Evolutionary conservation across 2,113 vertebrate species (phyloP).

Genomic region (Gadus macrocephalus): DNA sequence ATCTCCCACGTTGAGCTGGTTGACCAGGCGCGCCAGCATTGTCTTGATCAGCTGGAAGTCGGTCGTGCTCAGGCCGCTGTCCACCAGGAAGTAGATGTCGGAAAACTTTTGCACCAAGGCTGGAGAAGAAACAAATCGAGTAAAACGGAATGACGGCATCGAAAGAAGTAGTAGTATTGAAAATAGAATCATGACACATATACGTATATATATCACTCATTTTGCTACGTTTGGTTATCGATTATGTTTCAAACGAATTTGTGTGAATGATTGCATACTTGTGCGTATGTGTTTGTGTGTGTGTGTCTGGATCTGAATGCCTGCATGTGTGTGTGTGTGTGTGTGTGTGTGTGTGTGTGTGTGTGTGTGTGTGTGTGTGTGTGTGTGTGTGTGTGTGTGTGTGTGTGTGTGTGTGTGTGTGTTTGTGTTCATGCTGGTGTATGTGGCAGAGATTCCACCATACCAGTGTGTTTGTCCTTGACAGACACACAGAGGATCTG

Average conservation of each 20-base stretch:
- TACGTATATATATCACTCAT: no score
- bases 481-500: slow-evolving; percentile 67
- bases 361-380: slow-evolving; percentile 1
- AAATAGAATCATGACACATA: no score
- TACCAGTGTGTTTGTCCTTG: slow-evolving; percentile 65
- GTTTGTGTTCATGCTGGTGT: not conserved
- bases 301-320: not conserved
- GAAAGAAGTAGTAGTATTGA: not conserved
- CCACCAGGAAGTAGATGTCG: slow-evolving; percentile 81
- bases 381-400: not conserved
- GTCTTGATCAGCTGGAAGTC: slow-evolving; percentile 54
- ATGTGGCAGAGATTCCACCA: slow-evolving; percentile 27
- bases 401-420: slow-evolving; percentile 2
- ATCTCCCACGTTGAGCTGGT: slow-evolving; percentile 65
- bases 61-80: slow-evolving; percentile 50
- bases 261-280: not conserved
- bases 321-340: not conserved
- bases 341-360: not conserved
- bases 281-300: not conserved
- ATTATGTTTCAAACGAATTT: not conserved
- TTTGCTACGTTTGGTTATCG: no score
- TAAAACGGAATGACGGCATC: slow-evolving; percentile 47
- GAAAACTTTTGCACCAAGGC: slow-evolving; percentile 66
- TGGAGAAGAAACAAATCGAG: slow-evolving; percentile 18
- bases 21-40: slow-evolving; percentile 51